A percentile compares a stretch with the other conserved stretches of the same genome.
Evolutionary conservation across 2,888 invertebrate genomes (phyloP).

Genomic region (Rhopalosiphum nymphaeae): DNA sequence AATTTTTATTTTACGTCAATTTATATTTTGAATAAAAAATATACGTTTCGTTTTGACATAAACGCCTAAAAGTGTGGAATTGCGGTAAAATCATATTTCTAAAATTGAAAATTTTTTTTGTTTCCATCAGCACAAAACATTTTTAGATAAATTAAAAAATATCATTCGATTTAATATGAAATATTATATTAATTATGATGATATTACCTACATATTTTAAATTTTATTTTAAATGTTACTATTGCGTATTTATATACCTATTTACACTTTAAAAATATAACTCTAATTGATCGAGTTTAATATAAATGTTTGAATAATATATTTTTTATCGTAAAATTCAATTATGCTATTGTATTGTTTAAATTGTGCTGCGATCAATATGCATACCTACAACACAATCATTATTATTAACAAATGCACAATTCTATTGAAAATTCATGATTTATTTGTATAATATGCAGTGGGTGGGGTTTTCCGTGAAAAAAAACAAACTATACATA

Average conservation of each 20-base stretch:
- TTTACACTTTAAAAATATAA: neutral
- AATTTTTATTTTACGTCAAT: neutral
- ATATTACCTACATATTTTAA: neutral
- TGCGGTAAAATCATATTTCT: neutral
- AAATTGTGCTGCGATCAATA: neutral
- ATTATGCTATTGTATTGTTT: conserved; percentile 2
- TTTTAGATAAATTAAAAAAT: neutral
- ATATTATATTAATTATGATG: neutral
- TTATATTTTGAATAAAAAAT: neutral
- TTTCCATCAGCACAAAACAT: neutral
- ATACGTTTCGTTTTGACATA: neutral
- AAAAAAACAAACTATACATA: neutral
- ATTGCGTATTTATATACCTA: neutral
- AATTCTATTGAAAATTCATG: conserved; percentile 4
- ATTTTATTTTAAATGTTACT: neutral
- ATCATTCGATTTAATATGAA: neutral
- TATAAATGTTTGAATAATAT: neutral
- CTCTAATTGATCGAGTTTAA: neutral
- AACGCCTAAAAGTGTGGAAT: neutral
- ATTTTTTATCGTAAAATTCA: conserved; percentile 3
- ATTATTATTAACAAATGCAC: conserved; percentile 8
- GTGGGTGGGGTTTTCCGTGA: neutral
- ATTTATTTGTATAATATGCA: neutral
- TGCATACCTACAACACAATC: neutral
- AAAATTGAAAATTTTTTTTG: neutral